A percentile compares a stretch with the other conserved stretches of the same genome.
Conservation (phyloP, 2,888 invertebrate species). For the Tridacna crocea region DNA sequence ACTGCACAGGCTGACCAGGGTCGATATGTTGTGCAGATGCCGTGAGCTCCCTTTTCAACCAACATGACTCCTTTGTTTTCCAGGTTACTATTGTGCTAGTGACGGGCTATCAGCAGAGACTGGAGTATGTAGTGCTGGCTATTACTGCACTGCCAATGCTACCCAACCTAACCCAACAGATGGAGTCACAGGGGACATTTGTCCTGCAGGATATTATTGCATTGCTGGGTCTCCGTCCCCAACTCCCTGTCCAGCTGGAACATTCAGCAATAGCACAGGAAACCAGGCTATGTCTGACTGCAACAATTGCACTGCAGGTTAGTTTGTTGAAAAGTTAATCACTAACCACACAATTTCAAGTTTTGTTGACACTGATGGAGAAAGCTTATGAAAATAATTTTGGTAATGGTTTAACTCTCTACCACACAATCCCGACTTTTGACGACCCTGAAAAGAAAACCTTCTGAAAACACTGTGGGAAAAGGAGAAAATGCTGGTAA, state of each 20-base stretch:
- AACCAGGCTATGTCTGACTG: conserved; percentile 74
- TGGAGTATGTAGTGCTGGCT: conserved; percentile 78
- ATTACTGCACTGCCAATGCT: conserved; percentile 78
- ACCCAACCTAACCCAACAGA: conserved; percentile 73
- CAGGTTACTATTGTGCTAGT: conserved; percentile 78
- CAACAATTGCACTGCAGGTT: conserved; percentile 78
- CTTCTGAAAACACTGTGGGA: no score
- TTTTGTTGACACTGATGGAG: no score
- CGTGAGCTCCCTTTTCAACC: no score
- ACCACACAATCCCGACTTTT: no score
- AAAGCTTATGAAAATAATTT: no score
- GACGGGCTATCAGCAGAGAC: conserved; percentile 73
- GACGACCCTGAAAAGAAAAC: no score
- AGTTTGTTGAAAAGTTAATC: neutral
- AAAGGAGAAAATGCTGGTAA: no score
- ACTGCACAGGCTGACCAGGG: no score
- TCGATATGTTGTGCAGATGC: no score
- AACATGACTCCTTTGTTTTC: no score
- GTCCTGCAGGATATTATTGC: conserved; percentile 81
- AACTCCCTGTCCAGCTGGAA: conserved; percentile 76
- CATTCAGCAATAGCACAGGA: conserved; percentile 78
- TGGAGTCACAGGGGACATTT: conserved; percentile 79
- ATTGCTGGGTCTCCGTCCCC: conserved; percentile 75
- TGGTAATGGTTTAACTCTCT: no score
- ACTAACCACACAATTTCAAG: no score